Conservation (phyloP, 2,797 vertebrate genomes). For the Pyrrhura leucotis region DNA sequence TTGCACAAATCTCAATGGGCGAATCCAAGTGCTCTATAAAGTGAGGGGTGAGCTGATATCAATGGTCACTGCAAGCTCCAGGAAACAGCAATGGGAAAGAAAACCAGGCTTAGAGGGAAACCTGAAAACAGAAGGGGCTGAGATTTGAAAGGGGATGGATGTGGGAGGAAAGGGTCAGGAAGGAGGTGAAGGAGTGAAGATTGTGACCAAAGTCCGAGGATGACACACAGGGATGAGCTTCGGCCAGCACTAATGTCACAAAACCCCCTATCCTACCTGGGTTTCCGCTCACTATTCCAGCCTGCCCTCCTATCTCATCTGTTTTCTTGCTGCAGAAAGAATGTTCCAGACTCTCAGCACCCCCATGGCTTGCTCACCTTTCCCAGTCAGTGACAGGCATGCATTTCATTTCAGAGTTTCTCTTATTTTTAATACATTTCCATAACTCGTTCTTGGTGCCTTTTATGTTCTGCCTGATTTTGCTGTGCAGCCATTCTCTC, state of each 20-base stretch:
- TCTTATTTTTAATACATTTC: conserved; percentile 37
- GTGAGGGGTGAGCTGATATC: neutral
- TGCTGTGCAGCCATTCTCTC: neutral
- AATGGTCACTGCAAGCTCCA: neutral
- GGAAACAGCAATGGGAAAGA: neutral
- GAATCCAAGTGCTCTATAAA: neutral
- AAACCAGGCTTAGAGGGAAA: neutral
- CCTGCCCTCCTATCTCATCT: neutral
- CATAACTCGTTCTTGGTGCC: conserved; percentile 16
- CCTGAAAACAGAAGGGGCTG: neutral
- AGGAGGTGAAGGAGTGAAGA: neutral
- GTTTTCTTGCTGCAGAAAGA: neutral
- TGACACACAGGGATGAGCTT: neutral
- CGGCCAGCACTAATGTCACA: neutral
- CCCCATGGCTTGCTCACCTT: neutral
- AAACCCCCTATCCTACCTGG: neutral
- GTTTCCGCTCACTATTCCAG: fast-evolving
- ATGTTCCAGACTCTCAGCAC: neutral
- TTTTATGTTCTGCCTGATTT: neutral
- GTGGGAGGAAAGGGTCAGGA: neutral
- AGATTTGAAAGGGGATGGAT: neutral
- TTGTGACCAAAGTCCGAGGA: neutral
- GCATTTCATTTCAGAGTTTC: neutral
- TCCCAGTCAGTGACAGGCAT: neutral
- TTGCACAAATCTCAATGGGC: neutral